Base-by-base conservation (phyloP, 2,888 invertebrate species). In the Gymnocheta viridis region DNA sequence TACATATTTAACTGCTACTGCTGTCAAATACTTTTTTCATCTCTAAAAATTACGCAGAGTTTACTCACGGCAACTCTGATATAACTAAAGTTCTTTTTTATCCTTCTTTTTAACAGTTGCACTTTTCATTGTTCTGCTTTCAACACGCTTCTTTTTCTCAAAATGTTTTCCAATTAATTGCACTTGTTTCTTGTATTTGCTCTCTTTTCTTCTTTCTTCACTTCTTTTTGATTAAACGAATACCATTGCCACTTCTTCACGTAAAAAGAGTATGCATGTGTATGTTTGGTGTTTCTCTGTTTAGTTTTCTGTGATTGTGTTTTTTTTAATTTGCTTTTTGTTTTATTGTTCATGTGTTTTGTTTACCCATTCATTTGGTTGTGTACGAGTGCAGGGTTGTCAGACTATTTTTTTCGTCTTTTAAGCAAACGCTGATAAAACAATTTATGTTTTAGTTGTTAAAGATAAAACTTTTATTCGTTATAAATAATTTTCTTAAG, bases 171-270 rank as follows among this genome's bases (percentile, higher is more conserved):
- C 38, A 60, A 72, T 81, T 77, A 81, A 77, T 77, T 84, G 76
- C 81, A 81, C 83, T 84, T 84, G 80, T 84, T 77, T 84, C 76
- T 84, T 80, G 22, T 69, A 56, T 58, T 54, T 79, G 44, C 32
- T 62, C 44, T 80, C 22, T 76, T 69, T 22, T 70, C 79, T 41
- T 41, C n/a, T 54, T 51, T 44, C 27, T n/a, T 32, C 38, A 41
- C 47, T 78, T 67, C 35, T 72, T 62, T 32, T 49, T 49, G 47
- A 70, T 49, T 54, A 69, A 56, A 47, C 51, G 14, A 62, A 38
- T 69, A 60, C 22, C 24, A 19, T 60, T 81, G 62, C 27, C 60
- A 73, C 67, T 66, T 66, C 22, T 17, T 1, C 2, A 29, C 38
- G 14, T 14, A 17, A 47, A 67, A 35, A 38, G n/a, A 32, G n/a